Evolutionary conservation across 2,888 invertebrate species (phyloP), one percentile per base, ranked within the genome.

Genomic region (Andrena praecox): DNA sequence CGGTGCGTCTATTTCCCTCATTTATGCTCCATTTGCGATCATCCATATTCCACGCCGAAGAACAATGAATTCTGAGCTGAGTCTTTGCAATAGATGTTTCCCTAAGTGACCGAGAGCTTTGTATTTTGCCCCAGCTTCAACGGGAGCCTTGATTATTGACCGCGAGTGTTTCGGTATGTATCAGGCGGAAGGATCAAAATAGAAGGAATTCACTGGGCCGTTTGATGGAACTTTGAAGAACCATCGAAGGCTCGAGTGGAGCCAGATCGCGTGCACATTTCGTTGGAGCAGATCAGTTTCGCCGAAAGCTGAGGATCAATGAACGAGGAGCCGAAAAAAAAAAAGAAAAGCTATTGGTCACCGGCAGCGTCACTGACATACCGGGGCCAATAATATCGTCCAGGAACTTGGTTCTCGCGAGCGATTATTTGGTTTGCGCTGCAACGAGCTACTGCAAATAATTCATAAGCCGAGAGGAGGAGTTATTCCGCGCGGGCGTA

Each of bases 381-480:
- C 71, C 52, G 35, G 56, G n/a, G 56, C 52, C 76, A 52, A 48
- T 80, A 67, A 71, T 33, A 77, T 66, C 42, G 29, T n/a, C 6
- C 16, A 1, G 3, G 24, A 10, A 29, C 10, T 35, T 70, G 33
- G 31, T 33, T 42, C 16, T 50, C 20, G 3, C 24, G 4, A 24
- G 29, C 3, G 27, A 70, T 79, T 80, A 67, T 77, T 76, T 66
- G 27, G 2, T 60, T 75, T 69, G 27, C 24, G 24, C 33, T 60
- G 29, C n/a, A 70, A 3, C 12, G 27, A 12, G 42, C 42, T 10
- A 29, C 4, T 12, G 48, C 60, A 62, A 80, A 80, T 67, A 77
- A 80, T n/a, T 42, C 42, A 12, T 42, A 42, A 42, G 3, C 4
- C 4, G 42, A 12, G 42, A 42, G 4, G 3, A 4, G 42, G 42